Evolutionary conservation across 2,797 vertebrate genomes (phyloP).

Genomic region (Tragopan temminckii): DNA sequence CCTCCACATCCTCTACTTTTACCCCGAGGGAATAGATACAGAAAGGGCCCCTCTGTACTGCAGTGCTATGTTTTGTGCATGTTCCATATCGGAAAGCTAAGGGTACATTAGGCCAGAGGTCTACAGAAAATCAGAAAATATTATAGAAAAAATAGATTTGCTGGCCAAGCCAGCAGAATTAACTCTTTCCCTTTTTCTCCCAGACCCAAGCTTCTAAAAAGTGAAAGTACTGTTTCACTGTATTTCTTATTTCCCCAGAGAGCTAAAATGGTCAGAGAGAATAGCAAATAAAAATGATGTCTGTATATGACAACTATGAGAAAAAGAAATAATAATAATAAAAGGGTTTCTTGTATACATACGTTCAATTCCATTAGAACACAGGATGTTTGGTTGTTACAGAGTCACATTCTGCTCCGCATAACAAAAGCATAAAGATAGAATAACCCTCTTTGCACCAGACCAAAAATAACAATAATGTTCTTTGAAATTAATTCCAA

Average conservation of each 20-base stretch:
- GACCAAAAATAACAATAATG: not conserved
- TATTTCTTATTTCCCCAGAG: constrained; percentile 33
- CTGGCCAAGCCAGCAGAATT: not conserved
- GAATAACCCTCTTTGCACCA: not conserved
- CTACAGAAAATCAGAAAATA: not conserved
- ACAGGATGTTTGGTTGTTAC: not conserved
- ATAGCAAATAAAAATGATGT: constrained; percentile 24
- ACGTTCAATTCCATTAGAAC: constrained; percentile 38
- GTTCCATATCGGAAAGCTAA: not conserved
- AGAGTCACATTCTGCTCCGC: not conserved
- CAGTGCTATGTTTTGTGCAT: not conserved
- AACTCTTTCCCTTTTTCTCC: not conserved
- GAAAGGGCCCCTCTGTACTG: not conserved
- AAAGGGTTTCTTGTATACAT: constrained; percentile 5
- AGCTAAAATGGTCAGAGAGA: not conserved
- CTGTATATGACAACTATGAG: not conserved
- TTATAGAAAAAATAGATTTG: not conserved
- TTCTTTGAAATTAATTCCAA: constrained; percentile 22
- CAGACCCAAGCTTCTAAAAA: not conserved
- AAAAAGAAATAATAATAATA: constrained; percentile 40
- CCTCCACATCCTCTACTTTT: not conserved
- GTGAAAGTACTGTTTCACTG: not conserved
- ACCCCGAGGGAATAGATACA: accelerated
- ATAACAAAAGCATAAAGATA: not conserved
- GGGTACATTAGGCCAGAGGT: not conserved